Conservation (phyloP, 2,888 invertebrate species). For the Melieria crassipennis region DNA sequence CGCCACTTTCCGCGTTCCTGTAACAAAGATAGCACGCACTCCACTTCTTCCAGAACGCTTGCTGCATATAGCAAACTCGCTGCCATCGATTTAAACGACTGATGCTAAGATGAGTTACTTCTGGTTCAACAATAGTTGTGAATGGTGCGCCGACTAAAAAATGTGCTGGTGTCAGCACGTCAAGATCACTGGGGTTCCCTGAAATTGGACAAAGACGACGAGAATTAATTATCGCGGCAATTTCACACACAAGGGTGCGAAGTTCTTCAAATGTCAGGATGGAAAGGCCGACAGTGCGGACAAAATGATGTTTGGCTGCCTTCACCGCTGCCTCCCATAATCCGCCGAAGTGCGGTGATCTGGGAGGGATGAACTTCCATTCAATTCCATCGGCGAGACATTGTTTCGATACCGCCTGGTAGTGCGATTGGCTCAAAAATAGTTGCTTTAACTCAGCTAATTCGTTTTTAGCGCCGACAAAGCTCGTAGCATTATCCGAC, state of each 20-base stretch:
- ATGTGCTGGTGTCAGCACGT: conserved; percentile 31
- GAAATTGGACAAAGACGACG: conserved; percentile 42
- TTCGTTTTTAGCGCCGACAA: conserved; percentile 34
- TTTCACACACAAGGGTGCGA: conserved; percentile 36
- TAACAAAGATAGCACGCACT: background rate
- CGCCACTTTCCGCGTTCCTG: conserved; percentile 3
- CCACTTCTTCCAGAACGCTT: conserved; percentile 35
- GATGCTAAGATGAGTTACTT: conserved; percentile 20
- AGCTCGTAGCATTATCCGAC: conserved; percentile 38
- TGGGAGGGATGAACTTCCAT: conserved; percentile 13
- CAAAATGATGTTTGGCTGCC: conserved; percentile 30
- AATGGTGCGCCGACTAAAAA: conserved; percentile 28
- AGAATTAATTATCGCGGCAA: conserved; percentile 42
- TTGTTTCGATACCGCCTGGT: conserved; percentile 3
- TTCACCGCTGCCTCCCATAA: conserved; percentile 33
- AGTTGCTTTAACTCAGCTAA: conserved; percentile 19
- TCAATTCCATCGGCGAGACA: conserved; percentile 20
- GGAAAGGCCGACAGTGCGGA: conserved; percentile 21
- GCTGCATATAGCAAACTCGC: conserved; percentile 38
- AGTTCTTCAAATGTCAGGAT: conserved; percentile 38
- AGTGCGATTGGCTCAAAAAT: conserved; percentile 16
- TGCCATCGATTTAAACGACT: conserved; percentile 36
- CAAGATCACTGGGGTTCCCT: conserved; percentile 41
- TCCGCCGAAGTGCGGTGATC: conserved; percentile 31
- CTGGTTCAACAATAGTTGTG: conserved; percentile 20